Base-by-base conservation (phyloP, 1,140 invertebrate species). In the Physella acuta region DNA sequence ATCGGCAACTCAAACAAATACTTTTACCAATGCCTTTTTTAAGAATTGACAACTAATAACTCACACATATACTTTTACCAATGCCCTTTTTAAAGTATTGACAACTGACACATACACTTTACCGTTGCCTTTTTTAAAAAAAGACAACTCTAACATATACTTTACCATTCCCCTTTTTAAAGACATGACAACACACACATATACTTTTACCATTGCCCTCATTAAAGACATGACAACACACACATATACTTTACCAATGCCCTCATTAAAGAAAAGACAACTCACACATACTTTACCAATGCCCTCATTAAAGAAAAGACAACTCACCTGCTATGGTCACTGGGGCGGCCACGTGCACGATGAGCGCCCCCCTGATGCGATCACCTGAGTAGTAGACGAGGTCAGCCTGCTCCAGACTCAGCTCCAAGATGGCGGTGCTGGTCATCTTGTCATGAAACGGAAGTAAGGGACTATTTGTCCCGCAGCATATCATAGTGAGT, bases 341-440 rank as follows among this genome's bases (percentile, higher is more conserved):
- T 3, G 78, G 76, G 2, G 74, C 67, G 0, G 71, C 68, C 3
- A 78, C 73, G 36, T 78, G 76, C 14, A 79, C 66, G 0, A 78
- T 73, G 17, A 79, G 67, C 11, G 76, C 74, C 2, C 78, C 78
- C 49, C 76, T 72, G 26, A 79, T 77, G 16, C 75, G 66, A 17
- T 79, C 75, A 49, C 78, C 78, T 1, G 76, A 76, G 61, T 72
- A 75, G 68, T 76, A 79, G n/a, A 79, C 78, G 24, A 74, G 74
- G 33, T 78, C 77, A 39, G 72, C 58, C 26, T 77, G 75, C 59
- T 79, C 78, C 56, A 79, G 59, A 59, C 76, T 76, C n/a, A 79
- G 60, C 49, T 75, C 74, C 16, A 79, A 71, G 49, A 24, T 34
- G 30, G 69, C 70, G 24, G 64, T 58, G 33, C 51, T 55, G 44